Percentiles rank a stretch among this genome's conserved stretches.
phyloP scores from a whole-genome alignment of 2,797 vertebrate genomes.

The Argentina silus region DNA sequence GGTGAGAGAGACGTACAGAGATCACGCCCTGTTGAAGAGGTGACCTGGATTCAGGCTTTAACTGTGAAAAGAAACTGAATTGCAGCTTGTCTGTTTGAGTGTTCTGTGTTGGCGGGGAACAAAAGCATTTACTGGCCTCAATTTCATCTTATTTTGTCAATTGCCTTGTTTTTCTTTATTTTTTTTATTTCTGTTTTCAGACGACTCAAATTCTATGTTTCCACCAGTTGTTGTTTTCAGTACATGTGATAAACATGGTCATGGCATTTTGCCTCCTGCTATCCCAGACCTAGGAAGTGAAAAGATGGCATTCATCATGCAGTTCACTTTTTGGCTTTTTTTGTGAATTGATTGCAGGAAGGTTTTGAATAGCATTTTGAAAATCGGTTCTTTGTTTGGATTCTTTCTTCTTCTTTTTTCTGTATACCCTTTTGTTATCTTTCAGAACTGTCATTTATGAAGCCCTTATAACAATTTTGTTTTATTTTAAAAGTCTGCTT shows the following conservation, averaged over 20 bases:
- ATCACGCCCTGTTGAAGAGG: slow-evolving; percentile 23
- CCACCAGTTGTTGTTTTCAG: slow-evolving; percentile 28
- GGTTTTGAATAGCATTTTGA: neutral
- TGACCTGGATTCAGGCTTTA: slow-evolving; percentile 48
- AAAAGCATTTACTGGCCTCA: slow-evolving; percentile 45
- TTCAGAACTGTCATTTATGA: neutral
- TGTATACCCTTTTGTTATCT: neutral
- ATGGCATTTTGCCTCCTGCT: slow-evolving; percentile 37
- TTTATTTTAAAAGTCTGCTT: neutral
- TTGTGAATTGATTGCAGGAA: slow-evolving; percentile 4
- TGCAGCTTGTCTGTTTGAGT: slow-evolving; percentile 48
- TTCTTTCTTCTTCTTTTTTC: neutral
- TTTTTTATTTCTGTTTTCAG: slow-evolving; percentile 20
- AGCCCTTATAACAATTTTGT: neutral
- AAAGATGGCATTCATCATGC: neutral
- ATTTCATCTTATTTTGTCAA: slow-evolving; percentile 45
- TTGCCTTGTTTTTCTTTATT: slow-evolving; percentile 27
- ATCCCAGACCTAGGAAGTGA: neutral
- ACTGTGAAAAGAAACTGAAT: slow-evolving; percentile 52
- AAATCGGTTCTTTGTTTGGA: neutral
- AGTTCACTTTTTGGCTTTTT: neutral
- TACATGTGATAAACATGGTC: slow-evolving; percentile 38
- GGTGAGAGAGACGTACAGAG: slow-evolving; percentile 22
- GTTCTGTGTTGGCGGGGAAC: slow-evolving; percentile 37
- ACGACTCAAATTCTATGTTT: slow-evolving; percentile 22